Evolutionary conservation across 2,888 invertebrate species (phyloP), one percentile per base, ranked within the genome.

Genomic region (Micoletzkya japonica): DNA sequence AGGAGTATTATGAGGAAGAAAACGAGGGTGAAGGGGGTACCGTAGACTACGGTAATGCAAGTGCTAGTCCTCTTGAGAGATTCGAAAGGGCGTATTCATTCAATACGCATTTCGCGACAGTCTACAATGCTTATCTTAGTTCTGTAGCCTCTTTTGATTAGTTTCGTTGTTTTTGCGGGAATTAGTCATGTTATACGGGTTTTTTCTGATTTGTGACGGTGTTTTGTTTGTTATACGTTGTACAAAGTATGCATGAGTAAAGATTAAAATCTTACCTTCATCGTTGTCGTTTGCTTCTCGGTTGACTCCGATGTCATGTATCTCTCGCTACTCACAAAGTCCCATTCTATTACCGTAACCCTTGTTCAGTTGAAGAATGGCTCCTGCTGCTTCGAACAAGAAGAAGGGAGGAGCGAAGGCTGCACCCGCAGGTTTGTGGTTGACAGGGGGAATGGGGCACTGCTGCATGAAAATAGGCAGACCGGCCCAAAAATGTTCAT

Each of bases 361-460:
- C 44, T 14, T 44, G 20, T 44, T 20, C 20, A 44, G 10, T 44
- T 44, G 10, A 44, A 56, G 28, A 28, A 66, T 66, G 66, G 52
- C 66, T 26, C 66, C 66, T 26, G 66, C 66, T 20, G 66, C 66
- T 24, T 54, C 30, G 39, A 70, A 24, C 64, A 71, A 67, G 67
- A 74, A 68, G 68, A 72, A 61, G 49, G 60, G 57, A 57, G 72
- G 39, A 59, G 70, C 37, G 70, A 66, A 36, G 44, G 36, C 36
- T 44, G 57, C 24, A 24, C 57, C 64, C 26, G 64, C 52, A 64
- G 64, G 64, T 64, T 36, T 34, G 36, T n/a, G n/a, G n/a, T 17
- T 34, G 34, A n/a, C n/a, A n/a, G n/a, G n/a, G n/a, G n/a, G n/a
- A n/a, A n/a, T n/a, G n/a, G n/a, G n/a, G n/a, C n/a, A n/a, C n/a